Evolutionary conservation across 1,140 invertebrate genomes (phyloP).

Genomic region (Bombus consobrinus): DNA sequence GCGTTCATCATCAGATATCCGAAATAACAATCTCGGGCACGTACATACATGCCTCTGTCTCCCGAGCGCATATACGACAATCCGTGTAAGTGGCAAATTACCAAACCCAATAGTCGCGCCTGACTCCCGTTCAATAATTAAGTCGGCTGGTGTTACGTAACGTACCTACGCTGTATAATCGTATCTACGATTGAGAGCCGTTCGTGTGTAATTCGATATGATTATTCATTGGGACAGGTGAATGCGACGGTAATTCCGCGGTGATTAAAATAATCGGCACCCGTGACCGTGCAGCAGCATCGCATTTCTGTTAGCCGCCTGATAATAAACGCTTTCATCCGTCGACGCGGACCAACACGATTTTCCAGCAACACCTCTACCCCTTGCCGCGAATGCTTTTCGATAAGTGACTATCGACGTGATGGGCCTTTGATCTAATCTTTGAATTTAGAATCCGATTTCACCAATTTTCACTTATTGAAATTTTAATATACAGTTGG

Average conservation of each 20-base stretch:
- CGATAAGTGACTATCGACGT: background rate
- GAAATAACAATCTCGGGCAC: conserved; percentile 67
- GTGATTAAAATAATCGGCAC: conserved; percentile 72
- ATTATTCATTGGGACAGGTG: conserved; percentile 73
- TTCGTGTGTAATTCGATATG: conserved; percentile 73
- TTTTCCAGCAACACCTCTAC: conserved; percentile 30
- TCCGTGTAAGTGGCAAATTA: conserved; percentile 70
- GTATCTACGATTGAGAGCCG: conserved; percentile 69
- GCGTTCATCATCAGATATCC: conserved; percentile 66
- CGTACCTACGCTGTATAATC: conserved; percentile 69
- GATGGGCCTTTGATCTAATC: no score
- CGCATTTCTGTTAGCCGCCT: conserved; percentile 58
- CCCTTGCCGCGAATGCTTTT: background rate
- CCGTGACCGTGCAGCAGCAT: conserved; percentile 57
- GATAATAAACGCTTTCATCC: conserved; percentile 62
- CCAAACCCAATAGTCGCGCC: conserved; percentile 69
- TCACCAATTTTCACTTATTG: background rate
- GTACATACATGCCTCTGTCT: conserved; percentile 47
- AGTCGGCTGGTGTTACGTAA: conserved; percentile 69
- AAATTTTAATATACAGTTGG: no score
- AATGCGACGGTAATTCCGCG: conserved; percentile 67
- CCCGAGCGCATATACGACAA: conserved; percentile 62
- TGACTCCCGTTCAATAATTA: conserved; percentile 71
- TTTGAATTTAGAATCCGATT: background rate
- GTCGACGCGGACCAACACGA: conserved; percentile 6